These are phyloP conservation scores for Procambarus virginalis DNA, from an alignment of 1,140 invertebrate genomes.

Conservation along the genomic window DNA sequence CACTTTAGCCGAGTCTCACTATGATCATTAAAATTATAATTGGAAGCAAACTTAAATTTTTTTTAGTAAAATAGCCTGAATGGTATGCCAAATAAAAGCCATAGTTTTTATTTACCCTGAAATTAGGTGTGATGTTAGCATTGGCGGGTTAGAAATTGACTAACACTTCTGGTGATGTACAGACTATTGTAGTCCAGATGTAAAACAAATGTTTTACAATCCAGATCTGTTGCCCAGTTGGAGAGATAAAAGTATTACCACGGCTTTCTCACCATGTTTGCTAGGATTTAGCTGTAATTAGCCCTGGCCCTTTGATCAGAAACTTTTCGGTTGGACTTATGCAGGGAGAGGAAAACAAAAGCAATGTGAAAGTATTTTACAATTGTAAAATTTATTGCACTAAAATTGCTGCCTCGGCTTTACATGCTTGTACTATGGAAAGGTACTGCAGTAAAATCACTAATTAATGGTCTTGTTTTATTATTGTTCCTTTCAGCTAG, in stretches of 20 bases:
- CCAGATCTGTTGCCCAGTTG: not conserved
- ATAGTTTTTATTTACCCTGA: not conserved
- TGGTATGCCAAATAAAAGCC: conserved; percentile 8
- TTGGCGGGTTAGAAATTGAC: not conserved
- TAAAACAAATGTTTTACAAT: not conserved
- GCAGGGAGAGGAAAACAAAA: conserved; percentile 23
- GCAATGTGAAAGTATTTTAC: conserved; percentile 33
- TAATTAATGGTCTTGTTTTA: conserved; percentile 25
- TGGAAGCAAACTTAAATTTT: not conserved
- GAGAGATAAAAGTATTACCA: not conserved
- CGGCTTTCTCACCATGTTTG: conserved; percentile 1
- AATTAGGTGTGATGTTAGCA: not conserved
- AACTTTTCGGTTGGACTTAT: conserved; percentile 1
- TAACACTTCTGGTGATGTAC: conserved; percentile 3
- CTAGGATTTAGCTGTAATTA: conserved; percentile 4
- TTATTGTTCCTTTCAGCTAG: not conserved
- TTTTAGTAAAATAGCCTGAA: not conserved
- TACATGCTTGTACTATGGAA: conserved; percentile 64
- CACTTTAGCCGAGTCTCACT: no score
- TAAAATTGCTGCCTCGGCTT: conserved; percentile 64
- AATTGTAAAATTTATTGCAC: conserved; percentile 58
- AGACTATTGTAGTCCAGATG: conserved; percentile 11
- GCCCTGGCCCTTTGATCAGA: not conserved
- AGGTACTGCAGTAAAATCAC: conserved; percentile 61
- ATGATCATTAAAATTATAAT: not conserved